These are phyloP conservation scores for Channa maculata DNA, from an alignment of 2,113 vertebrate species.

Conservation along the genomic window DNA sequence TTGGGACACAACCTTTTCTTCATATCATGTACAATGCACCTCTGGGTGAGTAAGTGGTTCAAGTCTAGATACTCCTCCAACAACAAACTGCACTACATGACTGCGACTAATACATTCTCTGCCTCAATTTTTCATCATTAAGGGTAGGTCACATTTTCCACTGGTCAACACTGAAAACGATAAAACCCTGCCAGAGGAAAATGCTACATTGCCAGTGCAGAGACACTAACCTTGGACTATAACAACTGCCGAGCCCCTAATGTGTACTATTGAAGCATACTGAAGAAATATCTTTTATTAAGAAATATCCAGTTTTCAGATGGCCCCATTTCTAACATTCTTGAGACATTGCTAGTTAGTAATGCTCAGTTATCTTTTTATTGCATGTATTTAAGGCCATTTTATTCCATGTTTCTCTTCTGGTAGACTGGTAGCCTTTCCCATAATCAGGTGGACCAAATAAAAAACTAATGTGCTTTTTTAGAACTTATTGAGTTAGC, in stretches of 20 bases:
- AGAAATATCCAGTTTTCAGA: too few relatives aligned
- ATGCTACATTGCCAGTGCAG: background rate
- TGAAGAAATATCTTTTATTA: background rate
- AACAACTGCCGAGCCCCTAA: background rate
- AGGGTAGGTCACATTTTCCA: slow-evolving; percentile 11
- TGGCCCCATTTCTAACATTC: too few relatives aligned
- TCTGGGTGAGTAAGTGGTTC: background rate
- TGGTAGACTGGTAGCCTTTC: background rate
- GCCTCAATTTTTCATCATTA: slow-evolving; percentile 14
- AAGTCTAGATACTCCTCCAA: background rate
- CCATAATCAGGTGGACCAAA: too few relatives aligned
- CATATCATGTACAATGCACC: background rate
- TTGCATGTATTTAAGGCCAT: slow-evolving; percentile 13
- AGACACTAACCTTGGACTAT: too few relatives aligned
- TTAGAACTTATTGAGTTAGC: too few relatives aligned
- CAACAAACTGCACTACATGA: background rate
- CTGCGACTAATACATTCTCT: slow-evolving; percentile 8
- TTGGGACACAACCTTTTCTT: background rate
- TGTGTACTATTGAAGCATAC: slow-evolving; percentile 2
- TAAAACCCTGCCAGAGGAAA: slow-evolving; percentile 7
- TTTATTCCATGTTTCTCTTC: background rate
- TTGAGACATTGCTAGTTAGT: slow-evolving; percentile 5
- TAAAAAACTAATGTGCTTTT: too few relatives aligned
- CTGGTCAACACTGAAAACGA: slow-evolving; percentile 20
- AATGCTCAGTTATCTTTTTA: slow-evolving; percentile 24